These are phyloP conservation scores for Takifugu ocellatus DNA, from an alignment of 2,797 vertebrate genomes.

Conservation along the genomic window DNA sequence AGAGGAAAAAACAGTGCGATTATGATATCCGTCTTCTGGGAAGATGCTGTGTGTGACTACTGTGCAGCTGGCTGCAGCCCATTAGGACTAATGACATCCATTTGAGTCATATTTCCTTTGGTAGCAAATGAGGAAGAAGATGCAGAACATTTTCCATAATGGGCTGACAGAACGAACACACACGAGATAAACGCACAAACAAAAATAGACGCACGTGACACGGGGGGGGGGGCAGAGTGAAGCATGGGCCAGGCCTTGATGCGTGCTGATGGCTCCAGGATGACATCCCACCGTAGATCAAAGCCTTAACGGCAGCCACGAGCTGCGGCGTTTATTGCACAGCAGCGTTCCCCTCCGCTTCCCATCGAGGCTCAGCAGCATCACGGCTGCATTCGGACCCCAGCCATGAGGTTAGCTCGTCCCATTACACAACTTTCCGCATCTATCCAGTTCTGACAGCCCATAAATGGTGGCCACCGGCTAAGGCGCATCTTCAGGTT, in stretches of 20 bases:
- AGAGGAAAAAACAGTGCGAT: too few relatives aligned
- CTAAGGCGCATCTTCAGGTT: too few relatives aligned
- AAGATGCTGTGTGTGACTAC: slow-evolving; percentile 6
- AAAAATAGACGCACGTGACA: slow-evolving; percentile 27
- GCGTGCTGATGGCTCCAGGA: slow-evolving; percentile 40
- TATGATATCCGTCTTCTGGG: too few relatives aligned
- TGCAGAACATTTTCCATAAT: slow-evolving; percentile 52
- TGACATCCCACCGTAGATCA: slow-evolving; percentile 46
- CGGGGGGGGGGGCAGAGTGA: slow-evolving; percentile 21
- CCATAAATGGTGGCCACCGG: too few relatives aligned
- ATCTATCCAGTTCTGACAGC: too few relatives aligned
- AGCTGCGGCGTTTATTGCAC: slow-evolving; percentile 46
- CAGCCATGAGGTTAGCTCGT: too few relatives aligned
- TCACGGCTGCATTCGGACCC: too few relatives aligned
- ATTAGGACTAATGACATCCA: slow-evolving; percentile 55
- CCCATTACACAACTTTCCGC: too few relatives aligned
- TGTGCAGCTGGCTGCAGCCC: slow-evolving; percentile 46
- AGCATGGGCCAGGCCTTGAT: slow-evolving; percentile 24
- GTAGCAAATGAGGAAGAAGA: slow-evolving; percentile 57
- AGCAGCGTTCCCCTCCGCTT: slow-evolving; percentile 30
- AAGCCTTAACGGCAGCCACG: slow-evolving; percentile 35
- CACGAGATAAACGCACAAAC: slow-evolving; percentile 44
- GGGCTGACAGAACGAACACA: slow-evolving; percentile 26
- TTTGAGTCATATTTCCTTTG: slow-evolving; percentile 65
- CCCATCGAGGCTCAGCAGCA: neutral